Evolutionary conservation across 1,140 invertebrate species (phyloP).

Genomic region (Papilio dardanus): DNA sequence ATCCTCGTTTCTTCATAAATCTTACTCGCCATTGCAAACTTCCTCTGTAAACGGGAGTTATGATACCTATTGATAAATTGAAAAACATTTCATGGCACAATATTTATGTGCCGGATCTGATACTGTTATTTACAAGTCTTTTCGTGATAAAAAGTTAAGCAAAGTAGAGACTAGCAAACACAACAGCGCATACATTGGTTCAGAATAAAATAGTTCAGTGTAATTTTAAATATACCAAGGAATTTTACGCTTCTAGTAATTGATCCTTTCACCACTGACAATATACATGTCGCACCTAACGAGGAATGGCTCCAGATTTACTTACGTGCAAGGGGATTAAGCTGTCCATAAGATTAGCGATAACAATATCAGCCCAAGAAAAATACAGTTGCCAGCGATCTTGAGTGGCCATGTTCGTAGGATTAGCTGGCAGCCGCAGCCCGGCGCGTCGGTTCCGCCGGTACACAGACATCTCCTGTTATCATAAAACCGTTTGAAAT

Average conservation of each 20-base stretch:
- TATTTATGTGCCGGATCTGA: background rate
- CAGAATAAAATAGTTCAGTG: background rate
- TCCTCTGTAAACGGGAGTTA: constrained; percentile 39
- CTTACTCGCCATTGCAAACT: constrained; percentile 18
- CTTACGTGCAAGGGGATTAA: constrained; percentile 44
- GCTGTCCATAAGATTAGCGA: constrained; percentile 40
- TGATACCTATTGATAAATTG: background rate
- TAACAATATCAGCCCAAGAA: constrained; percentile 48
- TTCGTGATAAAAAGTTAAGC: background rate
- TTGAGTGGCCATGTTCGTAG: constrained; percentile 21
- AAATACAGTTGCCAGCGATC: constrained; percentile 64
- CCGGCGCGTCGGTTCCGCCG: constrained; percentile 29
- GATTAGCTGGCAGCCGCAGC: constrained; percentile 26
- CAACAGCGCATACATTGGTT: background rate
- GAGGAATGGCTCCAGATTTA: background rate
- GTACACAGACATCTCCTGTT: constrained; percentile 49
- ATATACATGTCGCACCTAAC: background rate
- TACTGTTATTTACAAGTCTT: no score
- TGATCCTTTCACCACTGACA: background rate
- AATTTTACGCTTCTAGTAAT: background rate
- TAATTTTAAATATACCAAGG: background rate
- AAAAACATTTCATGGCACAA: background rate
- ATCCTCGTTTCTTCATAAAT: constrained; percentile 65
- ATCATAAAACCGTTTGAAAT: background rate
- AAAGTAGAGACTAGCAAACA: background rate